Base-by-base conservation (phyloP, 2,797 vertebrate species). In the Pristis pectinata region DNA sequence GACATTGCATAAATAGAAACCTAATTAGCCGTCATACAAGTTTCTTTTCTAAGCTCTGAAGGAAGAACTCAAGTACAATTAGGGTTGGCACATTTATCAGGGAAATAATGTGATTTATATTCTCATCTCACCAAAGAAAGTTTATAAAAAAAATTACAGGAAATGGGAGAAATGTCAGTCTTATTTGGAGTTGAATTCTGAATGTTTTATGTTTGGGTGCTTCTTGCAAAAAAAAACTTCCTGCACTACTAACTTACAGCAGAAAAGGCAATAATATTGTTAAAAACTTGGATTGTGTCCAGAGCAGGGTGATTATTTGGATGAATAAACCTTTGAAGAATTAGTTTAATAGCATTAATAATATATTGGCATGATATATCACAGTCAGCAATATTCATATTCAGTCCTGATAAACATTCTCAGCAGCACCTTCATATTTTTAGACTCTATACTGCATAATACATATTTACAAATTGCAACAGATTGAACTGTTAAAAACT, bases 1-100 rank as follows among this genome's bases (percentile, higher is more conserved):
- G 87, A 67, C 61, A 27, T 64, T 91, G 53, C 87, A 91, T 91
- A 67, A 91, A 91, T 67, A 91, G 87, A 91, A 91, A 11, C n/a
- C 87, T 91, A 91, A 91, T 91, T 91, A 67, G 17, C 72, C 94
- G 44, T 94, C 92, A 94, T 17, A 56, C 27, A 76, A n/a, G 70
- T 53, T 94, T 94, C 30, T 22, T 76, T 94, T n/a, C 92, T 72
- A 44, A 94, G 92, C 67, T 49, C 49, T 53, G 72, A 76, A 94
- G 41, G 74, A 44, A 74, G 41, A 93, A 93, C 41, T 41, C 27
- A 56, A 94, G 44, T 10, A 8, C 44, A 74, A 94, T 74, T 72
- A 53, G 11, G 49, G 67, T 67, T 74, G 41, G 24, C 17, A 94
- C 70, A 72, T 76, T 94, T 76, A 76, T 53, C 10, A 27, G 27